Evolutionary conservation across 2,797 vertebrate genomes (phyloP).

Genomic region (Prionace glauca): DNA sequence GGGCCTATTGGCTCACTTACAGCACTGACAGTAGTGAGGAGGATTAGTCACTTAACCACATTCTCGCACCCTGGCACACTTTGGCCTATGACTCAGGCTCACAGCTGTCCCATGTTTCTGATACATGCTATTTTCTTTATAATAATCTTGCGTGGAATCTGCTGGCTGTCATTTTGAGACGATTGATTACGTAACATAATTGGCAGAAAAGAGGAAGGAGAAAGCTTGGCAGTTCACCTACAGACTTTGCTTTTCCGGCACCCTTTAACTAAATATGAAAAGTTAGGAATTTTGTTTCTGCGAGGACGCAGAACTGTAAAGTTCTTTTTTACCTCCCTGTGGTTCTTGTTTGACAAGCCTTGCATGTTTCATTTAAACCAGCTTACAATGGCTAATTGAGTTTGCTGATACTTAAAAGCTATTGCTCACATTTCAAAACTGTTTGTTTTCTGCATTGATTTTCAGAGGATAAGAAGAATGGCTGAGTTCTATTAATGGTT

Average conservation of each 20-base stretch:
- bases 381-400: neutral
- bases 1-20: conserved; percentile 52
- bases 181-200: neutral
- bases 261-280: neutral
- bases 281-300: conserved; percentile 13
- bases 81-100: conserved; percentile 48
- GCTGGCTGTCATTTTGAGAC: conserved; percentile 12
- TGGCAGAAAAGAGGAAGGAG: neutral
- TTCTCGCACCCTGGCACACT: conserved; percentile 40
- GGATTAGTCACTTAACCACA: conserved; percentile 47
- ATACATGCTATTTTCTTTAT: neutral
- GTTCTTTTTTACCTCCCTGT: neutral
- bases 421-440: neutral
- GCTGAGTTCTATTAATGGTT: neutral
- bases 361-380: neutral
- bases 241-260: neutral
- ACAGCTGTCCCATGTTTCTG: conserved; percentile 40
- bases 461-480: neutral
- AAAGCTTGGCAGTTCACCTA: neutral
- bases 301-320: neutral
- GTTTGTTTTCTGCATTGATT: neutral
- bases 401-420: neutral
- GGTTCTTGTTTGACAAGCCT: neutral
- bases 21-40: conserved; percentile 48
- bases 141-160: neutral